Base-by-base conservation (phyloP, 2,888 invertebrate species). In the Salticus scenicus region DNA sequence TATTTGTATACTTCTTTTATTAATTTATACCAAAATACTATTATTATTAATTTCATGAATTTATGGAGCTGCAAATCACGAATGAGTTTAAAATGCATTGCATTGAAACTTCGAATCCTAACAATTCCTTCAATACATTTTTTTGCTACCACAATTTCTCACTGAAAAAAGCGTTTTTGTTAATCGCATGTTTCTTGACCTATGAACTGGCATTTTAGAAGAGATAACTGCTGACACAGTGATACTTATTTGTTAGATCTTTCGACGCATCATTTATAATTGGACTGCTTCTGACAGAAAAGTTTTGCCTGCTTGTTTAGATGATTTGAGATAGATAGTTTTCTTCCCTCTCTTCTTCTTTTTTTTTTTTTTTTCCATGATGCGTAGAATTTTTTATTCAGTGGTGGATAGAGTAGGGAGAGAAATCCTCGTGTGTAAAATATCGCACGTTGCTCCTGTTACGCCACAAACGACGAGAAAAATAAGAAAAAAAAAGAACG, bases 191-290 rank as follows among this genome's bases (percentile, higher is more conserved):
- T 47, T 47, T 47, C 42, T 14, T 47, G 42, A 14, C 42, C 42
- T 47, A 12, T 47, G 14, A 47, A 7, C 42, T 47, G 10, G 42
- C 42, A 47, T 47, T 47, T 47, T 47, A 10, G n/a, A 47, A 5
- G 17, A 47, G 42, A 47, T 47, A 47, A 47, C 42, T 17, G 1
- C n/a, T 47, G 42, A 14, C 57, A 57, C 5, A 24, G 57, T 57
- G 57, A 57, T 57, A 57, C 57, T 57, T 57, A 57, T 57, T 57
- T 57, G 57, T 57, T 47, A 57, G 57, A 24, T 20, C 57, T 57
- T 57, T 57, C 57, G 57, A 20, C 57, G 57, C 57, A 57, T 57
- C 57, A 57, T 24, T 57, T 57, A 57, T 57, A 57, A 57, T 57
- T 57, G 57, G 24, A 57, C 24, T 57, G 57, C 24, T 57, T 57